A percentile compares a stretch with the other conserved stretches of the same genome.
These are phyloP conservation scores for Drosophila sechellia DNA, from an alignment of 1,140 invertebrate genomes.

Conservation along the genomic window DNA sequence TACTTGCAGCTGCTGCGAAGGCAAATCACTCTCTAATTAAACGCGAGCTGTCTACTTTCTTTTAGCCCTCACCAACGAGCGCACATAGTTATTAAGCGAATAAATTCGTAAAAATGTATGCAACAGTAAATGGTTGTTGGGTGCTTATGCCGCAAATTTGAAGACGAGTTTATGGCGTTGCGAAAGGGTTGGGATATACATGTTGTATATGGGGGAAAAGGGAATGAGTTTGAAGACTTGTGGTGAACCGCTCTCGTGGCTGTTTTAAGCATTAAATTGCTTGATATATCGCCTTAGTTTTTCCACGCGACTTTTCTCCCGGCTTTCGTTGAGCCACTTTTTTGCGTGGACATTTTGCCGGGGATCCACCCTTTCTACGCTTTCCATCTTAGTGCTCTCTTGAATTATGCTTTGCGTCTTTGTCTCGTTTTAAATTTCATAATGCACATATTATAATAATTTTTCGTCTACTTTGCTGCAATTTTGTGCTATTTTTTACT, in stretches of 20 bases:
- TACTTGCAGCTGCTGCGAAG: slow-evolving; percentile 15
- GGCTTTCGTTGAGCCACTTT: slow-evolving; percentile 13
- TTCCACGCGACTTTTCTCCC: slow-evolving; percentile 55
- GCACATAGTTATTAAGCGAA: slow-evolving; percentile 26
- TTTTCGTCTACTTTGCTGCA: slow-evolving; percentile 82
- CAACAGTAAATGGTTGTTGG: slow-evolving; percentile 73
- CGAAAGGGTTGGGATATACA: background rate
- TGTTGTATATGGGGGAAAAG: background rate
- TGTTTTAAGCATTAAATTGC: slow-evolving; percentile 80
- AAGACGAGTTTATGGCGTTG: slow-evolving; percentile 59
- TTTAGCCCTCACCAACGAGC: background rate
- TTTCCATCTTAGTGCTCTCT: slow-evolving; percentile 19
- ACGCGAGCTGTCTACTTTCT: slow-evolving; percentile 19
- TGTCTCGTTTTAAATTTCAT: slow-evolving; percentile 81
- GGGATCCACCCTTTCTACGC: slow-evolving; percentile 13
- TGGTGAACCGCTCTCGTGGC: slow-evolving; percentile 57
- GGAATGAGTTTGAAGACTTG: background rate
- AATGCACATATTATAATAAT: slow-evolving; percentile 83
- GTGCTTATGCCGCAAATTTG: slow-evolving; percentile 73
- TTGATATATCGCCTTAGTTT: slow-evolving; percentile 70
- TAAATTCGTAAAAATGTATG: slow-evolving; percentile 56
- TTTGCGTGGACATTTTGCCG: slow-evolving; percentile 39
- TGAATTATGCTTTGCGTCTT: slow-evolving; percentile 76
- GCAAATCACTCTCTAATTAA: slow-evolving; percentile 65
- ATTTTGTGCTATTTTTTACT: slow-evolving; percentile 78